These are phyloP conservation scores for Heliocidaris tuberculata DNA, from an alignment of 35 echinoderm and acorn worm species.

Conservation along the genomic window DNA sequence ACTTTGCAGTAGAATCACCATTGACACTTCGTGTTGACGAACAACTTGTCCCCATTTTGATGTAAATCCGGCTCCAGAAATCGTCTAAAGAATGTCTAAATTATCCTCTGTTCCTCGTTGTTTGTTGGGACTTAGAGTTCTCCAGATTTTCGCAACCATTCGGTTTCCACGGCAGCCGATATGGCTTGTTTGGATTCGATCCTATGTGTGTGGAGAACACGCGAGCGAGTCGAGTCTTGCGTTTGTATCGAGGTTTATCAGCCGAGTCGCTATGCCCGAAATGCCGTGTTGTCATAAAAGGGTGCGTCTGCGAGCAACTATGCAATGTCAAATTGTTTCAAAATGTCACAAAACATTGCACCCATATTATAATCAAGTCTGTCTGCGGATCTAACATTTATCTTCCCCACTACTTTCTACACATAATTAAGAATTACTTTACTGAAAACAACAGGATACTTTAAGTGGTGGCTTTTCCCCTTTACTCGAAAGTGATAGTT, in stretches of 20 bases:
- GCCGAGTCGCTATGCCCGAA: not conserved
- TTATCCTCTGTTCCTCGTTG: not conserved
- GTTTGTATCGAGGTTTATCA: not conserved
- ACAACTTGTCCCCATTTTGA: conserved; percentile 56
- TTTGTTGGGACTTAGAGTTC: not conserved
- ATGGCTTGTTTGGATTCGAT: not conserved
- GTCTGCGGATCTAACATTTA: not conserved
- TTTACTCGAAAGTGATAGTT: not conserved
- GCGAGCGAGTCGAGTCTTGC: not conserved
- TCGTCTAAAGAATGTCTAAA: not conserved
- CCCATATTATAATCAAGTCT: not conserved
- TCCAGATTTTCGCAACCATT: not conserved
- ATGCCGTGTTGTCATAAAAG: not conserved
- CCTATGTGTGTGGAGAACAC: not conserved
- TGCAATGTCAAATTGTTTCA: not conserved
- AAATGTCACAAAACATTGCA: not conserved
- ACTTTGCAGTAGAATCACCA: conserved; percentile 57
- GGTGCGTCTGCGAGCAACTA: not conserved
- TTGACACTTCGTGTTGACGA: conserved; percentile 60
- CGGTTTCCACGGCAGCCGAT: not conserved
- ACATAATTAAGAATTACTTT: not conserved
- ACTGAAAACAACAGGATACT: not conserved
- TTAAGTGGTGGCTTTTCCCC: not conserved
- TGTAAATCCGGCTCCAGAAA: not conserved
- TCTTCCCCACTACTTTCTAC: not conserved